Base-by-base conservation (phyloP, 2,113 vertebrate species). In the Dermatemys mawii region DNA sequence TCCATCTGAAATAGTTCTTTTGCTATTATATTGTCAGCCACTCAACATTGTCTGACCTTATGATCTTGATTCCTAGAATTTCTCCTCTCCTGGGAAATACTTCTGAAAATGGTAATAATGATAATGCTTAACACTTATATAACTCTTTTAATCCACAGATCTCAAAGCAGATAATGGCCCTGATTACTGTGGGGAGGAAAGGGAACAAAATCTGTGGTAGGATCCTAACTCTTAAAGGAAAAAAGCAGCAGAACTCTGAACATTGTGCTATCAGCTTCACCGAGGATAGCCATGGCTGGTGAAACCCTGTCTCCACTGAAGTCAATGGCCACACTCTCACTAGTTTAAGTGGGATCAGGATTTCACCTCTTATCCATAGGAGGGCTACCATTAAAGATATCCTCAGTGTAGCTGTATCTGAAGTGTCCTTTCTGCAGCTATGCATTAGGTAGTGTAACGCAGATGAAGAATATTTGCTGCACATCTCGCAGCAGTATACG, bases 111-210 rank as follows among this genome's bases (percentile, higher is more conserved):
- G 87, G 90, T 96, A 87, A 95, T 96, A 96, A 96, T 63, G 7
- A 17, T 96, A 93, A 95, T 93, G 91, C 90, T 95, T 81, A 95
- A 87, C 81, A 93, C 93, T 95, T 57, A 84, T 84, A n/a, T 86
- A 95, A 96, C 94, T 96, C 92, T 97, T 96, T 97, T 96, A 97
- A 97, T 96, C 94, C 94, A 90, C 53, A 82, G 94, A 96, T 97
- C 84, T 94, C 90, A 90, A 50, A 95, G 32, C 78, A 89, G 96
- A 97, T 94, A 94, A 46, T 1, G 0, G 88, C 86, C 93, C 78
- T 96, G 93, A 91, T 60, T 93, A 41, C 83, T 75, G 63, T 8
- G 87, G 63, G 17, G 26, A 84, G 90, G 73, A 73, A 84, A 5
- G 12, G 5, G 90, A 91, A 80, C 60, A 85, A 90, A 90, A 85